phyloP scores from a whole-genome alignment of 2,888 invertebrate genomes.

The Cheilosia soror region DNA sequence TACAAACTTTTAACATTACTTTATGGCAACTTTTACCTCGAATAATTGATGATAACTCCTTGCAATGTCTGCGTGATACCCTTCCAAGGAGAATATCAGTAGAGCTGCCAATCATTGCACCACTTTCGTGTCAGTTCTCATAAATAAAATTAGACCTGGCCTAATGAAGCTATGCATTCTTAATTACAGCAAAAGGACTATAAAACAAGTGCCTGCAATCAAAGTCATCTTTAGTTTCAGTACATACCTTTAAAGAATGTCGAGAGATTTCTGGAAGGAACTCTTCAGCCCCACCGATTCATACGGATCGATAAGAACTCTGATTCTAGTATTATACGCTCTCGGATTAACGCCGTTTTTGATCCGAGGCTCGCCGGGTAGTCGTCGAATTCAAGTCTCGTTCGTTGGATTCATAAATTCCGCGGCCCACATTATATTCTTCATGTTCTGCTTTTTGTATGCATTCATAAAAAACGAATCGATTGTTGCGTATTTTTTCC shows the following conservation, averaged over 20 bases:
- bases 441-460: constrained; percentile 80
- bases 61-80: constrained; percentile 33
- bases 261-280: constrained; percentile 74
- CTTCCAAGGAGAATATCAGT: constrained; percentile 17
- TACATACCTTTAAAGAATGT: constrained; percentile 27
- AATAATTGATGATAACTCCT: constrained; percentile 35
- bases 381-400: constrained; percentile 77
- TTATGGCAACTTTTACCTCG: constrained; percentile 29
- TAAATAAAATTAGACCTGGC: constrained; percentile 28
- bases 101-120: constrained; percentile 21
- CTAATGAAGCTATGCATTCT: constrained; percentile 33
- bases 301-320: constrained; percentile 80
- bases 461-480: constrained; percentile 80
- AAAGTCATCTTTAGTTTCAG: constrained; percentile 23
- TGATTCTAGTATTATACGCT: constrained; percentile 80
- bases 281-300: constrained; percentile 81
- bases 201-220: constrained; percentile 33
- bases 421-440: constrained; percentile 79
- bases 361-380: constrained; percentile 76
- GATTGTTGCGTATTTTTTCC: constrained; percentile 82
- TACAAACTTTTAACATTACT: constrained; percentile 15
- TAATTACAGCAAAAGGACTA: constrained; percentile 33
- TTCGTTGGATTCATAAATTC: constrained; percentile 80
- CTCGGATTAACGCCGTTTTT: constrained; percentile 82
- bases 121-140: constrained; percentile 29